These are phyloP conservation scores for Acropternis orthonyx DNA, from an alignment of 2,797 vertebrate genomes.

Conservation along the genomic window DNA sequence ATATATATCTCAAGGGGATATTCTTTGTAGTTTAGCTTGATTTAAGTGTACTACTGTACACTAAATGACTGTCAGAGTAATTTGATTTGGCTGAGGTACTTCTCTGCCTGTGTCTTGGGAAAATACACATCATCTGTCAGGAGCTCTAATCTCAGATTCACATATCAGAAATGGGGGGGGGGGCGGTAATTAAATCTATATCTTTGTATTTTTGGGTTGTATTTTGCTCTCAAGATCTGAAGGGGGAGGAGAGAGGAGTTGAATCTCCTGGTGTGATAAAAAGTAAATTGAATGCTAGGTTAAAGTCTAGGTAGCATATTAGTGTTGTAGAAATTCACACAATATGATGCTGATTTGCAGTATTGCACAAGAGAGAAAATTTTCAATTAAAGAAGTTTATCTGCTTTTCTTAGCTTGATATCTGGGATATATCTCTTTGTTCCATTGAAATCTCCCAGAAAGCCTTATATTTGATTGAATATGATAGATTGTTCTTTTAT, in stretches of 20 bases:
- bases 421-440: not conserved
- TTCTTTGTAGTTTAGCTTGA: not conserved
- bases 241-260: not conserved
- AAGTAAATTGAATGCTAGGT: not conserved
- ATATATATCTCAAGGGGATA: not conserved
- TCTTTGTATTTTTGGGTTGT: not conserved
- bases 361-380: not conserved
- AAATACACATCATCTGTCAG: not conserved
- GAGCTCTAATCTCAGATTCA: not conserved
- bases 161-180: not conserved
- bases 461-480: not conserved
- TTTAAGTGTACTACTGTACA: not conserved
- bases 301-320: not conserved
- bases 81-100: not conserved
- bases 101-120: not conserved
- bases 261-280: not conserved
- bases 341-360: not conserved
- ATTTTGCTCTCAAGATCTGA: not conserved
- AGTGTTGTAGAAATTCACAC: not conserved
- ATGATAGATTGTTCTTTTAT: not conserved
- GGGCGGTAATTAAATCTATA: not conserved
- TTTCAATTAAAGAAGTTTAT: not conserved
- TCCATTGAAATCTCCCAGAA: not conserved
- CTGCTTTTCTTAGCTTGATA: not conserved
- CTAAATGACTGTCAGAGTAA: not conserved